These are phyloP conservation scores for Lasioglossum villosulum DNA, from an alignment of 2,888 invertebrate species.

Conservation along the genomic window DNA sequence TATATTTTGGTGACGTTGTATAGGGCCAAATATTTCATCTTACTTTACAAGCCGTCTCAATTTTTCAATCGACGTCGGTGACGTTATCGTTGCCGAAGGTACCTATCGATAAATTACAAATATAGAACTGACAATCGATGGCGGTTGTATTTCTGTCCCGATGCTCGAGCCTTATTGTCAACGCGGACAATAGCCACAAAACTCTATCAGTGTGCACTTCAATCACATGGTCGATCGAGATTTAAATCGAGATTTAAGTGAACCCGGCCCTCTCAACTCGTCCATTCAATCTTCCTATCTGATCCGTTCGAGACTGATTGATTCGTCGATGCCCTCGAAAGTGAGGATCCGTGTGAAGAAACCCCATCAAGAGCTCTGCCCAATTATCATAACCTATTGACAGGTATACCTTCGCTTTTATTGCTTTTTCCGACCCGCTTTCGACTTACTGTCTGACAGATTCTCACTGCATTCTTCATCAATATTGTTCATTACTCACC, in stretches of 20 bases:
- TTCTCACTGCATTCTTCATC: neutral
- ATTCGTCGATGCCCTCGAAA: conserved; percentile 48
- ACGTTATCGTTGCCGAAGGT: conserved; percentile 16
- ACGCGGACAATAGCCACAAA: conserved; percentile 50
- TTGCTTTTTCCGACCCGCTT: neutral
- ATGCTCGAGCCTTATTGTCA: conserved; percentile 63
- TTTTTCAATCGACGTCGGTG: neutral
- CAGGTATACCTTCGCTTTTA: neutral
- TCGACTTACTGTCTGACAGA: neutral
- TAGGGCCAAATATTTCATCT: neutral
- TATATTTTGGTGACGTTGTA: neutral
- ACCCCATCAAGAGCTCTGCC: conserved; percentile 5
- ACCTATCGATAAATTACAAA: conserved; percentile 34
- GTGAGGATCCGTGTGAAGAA: conserved; percentile 40
- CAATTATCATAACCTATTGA: conserved; percentile 21
- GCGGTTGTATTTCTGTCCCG: conserved; percentile 39
- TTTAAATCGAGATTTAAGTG: conserved; percentile 64
- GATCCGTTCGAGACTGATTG: conserved; percentile 52
- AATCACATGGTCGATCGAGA: conserved; percentile 60
- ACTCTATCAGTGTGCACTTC: conserved; percentile 58
- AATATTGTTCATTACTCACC: neutral
- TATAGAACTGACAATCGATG: conserved; percentile 14
- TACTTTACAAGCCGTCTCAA: conserved; percentile 4
- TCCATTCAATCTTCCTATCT: conserved; percentile 41
- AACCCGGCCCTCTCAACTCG: conserved; percentile 49